Conservation (phyloP, 2,797 vertebrate genomes). For the Petrocephalus schoutedeni region DNA sequence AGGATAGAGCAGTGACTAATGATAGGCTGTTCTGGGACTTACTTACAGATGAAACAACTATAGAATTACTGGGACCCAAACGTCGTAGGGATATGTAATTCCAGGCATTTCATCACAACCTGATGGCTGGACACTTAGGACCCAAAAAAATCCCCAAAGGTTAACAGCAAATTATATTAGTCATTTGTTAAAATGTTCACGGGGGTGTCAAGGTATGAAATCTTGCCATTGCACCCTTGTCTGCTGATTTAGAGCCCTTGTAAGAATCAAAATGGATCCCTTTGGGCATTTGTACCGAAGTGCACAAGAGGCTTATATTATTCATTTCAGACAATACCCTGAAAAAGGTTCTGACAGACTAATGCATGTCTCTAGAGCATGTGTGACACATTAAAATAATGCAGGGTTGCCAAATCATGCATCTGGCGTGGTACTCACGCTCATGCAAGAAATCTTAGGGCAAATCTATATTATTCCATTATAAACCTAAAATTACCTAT, state of each 20-base stretch:
- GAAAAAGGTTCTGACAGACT: not conserved
- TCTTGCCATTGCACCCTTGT: not conserved
- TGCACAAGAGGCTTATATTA: not conserved
- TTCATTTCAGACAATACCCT: not conserved
- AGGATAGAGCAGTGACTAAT: not conserved
- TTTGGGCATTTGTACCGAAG: not conserved
- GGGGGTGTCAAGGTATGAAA: not conserved
- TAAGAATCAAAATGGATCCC: not conserved
- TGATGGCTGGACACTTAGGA: not conserved
- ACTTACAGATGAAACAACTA: slow-evolving; percentile 9
- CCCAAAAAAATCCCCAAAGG: not conserved
- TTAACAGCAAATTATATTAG: not conserved
- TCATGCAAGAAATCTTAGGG: too few relatives aligned
- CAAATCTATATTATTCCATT: too few relatives aligned
- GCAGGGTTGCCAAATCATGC: not conserved
- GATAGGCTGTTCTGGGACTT: not conserved
- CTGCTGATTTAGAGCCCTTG: not conserved
- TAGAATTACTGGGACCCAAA: not conserved
- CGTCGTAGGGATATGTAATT: not conserved
- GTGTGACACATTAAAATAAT: not conserved
- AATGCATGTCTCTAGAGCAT: not conserved
- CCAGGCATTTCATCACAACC: not conserved
- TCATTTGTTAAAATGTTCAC: not conserved
- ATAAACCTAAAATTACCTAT: too few relatives aligned
- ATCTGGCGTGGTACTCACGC: too few relatives aligned